A percentile compares a stretch with the other conserved stretches of the same genome.
phyloP scores from a whole-genome alignment of 1,140 invertebrate species.

The Magallana ariakensis region DNA sequence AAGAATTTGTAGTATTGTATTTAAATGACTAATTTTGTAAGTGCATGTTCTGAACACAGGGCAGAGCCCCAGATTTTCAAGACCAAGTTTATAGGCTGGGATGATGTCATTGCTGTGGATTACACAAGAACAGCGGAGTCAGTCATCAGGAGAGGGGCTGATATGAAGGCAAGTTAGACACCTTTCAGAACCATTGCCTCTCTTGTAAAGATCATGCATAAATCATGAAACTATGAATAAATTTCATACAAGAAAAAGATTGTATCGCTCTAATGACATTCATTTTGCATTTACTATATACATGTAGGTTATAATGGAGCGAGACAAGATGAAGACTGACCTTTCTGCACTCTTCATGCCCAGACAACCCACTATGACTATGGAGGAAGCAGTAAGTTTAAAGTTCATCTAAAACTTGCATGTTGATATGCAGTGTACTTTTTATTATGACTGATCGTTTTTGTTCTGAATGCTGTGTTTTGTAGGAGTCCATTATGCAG shows the following conservation, averaged over 20 bases:
- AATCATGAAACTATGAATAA: too few species aligned
- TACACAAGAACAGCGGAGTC: constrained; percentile 99
- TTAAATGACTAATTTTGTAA: too few species aligned
- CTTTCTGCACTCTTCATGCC: constrained; percentile 97
- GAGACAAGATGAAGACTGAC: constrained; percentile 88
- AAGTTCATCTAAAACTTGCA: not conserved
- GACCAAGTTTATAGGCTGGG: constrained; percentile 98
- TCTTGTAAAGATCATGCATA: too few species aligned
- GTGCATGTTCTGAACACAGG: constrained; percentile 66
- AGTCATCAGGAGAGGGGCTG: constrained; percentile 96
- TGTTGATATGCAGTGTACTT: not conserved
- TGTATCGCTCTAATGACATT: not conserved
- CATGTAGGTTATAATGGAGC: constrained; percentile 80
- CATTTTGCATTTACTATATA: constrained; percentile 43
- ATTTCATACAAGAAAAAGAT: too few species aligned
- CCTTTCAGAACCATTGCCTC: too few species aligned
- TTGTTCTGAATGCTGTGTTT: constrained; percentile 8
- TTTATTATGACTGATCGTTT: not conserved
- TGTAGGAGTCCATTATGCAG: constrained; percentile 88
- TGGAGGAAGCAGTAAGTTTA: constrained; percentile 87
- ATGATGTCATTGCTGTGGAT: constrained; percentile 99
- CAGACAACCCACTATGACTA: constrained; percentile 92
- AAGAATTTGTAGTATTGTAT: too few species aligned
- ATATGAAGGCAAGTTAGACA: constrained; percentile 85
- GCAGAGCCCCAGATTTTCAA: constrained; percentile 92